Conservation (phyloP, 2,113 vertebrate genomes). For the Colius striatus region DNA sequence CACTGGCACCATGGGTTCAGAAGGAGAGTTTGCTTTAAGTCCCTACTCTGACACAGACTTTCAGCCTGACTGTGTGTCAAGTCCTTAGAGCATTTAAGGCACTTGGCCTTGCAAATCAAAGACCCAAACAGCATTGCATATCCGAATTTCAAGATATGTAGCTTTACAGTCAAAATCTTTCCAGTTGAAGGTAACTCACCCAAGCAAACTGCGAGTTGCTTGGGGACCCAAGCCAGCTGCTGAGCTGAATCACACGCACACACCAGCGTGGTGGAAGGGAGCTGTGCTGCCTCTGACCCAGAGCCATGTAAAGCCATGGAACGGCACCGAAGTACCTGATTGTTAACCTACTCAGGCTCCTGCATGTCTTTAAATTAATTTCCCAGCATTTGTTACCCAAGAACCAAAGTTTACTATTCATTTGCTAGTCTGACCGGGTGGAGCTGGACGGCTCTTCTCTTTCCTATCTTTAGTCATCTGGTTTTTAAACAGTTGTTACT, state of each 20-base stretch:
- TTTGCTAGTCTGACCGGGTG: neutral
- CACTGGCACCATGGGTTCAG: neutral
- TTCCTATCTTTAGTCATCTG: neutral
- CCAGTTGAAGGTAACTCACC: neutral
- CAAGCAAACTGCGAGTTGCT: neutral
- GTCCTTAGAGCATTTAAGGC: neutral
- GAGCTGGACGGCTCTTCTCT: neutral
- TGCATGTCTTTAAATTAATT: neutral
- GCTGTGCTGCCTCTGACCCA: neutral
- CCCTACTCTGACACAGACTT: neutral
- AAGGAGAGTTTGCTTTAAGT: neutral
- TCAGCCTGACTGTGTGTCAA: neutral
- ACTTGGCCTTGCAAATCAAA: neutral
- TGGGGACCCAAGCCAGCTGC: neutral
- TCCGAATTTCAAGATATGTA: neutral
- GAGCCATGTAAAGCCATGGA: neutral
- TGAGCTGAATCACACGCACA: fast-evolving
- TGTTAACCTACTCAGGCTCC: neutral
- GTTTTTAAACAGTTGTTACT: neutral
- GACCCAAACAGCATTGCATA: neutral
- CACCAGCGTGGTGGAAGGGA: neutral
- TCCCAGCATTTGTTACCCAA: neutral
- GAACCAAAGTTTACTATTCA: neutral
- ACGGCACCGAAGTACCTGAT: neutral
- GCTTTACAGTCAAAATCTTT: neutral